Percentiles rank a stretch among this genome's conserved stretches.
These are phyloP conservation scores for Oryzaephilus surinamensis DNA, from an alignment of 1,140 invertebrate genomes.

Conservation along the genomic window DNA sequence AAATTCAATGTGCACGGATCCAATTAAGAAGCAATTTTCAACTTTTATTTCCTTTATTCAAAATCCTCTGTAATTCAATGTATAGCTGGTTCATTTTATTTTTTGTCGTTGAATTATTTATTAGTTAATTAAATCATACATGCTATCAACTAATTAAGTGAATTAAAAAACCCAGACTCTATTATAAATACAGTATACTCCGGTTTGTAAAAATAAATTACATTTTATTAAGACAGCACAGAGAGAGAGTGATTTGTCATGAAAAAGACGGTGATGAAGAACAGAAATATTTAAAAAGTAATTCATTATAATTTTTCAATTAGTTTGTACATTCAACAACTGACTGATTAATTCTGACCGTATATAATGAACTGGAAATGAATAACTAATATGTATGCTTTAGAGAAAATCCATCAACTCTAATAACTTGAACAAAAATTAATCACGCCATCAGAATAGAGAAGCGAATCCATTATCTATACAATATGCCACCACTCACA, in stretches of 20 bases:
- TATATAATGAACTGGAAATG: slow-evolving; percentile 11
- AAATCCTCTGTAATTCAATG: no score
- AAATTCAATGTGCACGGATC: no score
- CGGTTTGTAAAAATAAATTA: slow-evolving; percentile 6
- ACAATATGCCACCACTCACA: no score
- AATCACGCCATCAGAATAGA: slow-evolving; percentile 15
- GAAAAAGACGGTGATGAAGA: not conserved
- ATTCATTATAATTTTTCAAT: slow-evolving; percentile 13
- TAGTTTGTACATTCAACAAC: slow-evolving; percentile 5
- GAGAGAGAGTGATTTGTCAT: not conserved
- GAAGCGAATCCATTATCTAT: slow-evolving; percentile 15
- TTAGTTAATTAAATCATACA: no score
- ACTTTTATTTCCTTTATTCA: no score
- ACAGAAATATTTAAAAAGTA: slow-evolving; percentile 6
- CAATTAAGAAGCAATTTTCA: no score
- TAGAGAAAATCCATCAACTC: slow-evolving; percentile 13
- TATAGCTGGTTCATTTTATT: no score
- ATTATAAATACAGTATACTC: no score
- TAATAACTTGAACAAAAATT: slow-evolving; percentile 18
- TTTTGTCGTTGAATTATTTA: no score
- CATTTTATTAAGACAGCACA: slow-evolving; percentile 3
- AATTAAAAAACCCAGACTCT: no score
- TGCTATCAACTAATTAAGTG: no score
- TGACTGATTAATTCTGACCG: slow-evolving; percentile 9
- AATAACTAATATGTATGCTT: slow-evolving; percentile 16